A percentile compares a stretch with the other conserved stretches of the same genome.
Conservation (phyloP, 2,888 invertebrate genomes). For the Micoletzkya japonica region DNA sequence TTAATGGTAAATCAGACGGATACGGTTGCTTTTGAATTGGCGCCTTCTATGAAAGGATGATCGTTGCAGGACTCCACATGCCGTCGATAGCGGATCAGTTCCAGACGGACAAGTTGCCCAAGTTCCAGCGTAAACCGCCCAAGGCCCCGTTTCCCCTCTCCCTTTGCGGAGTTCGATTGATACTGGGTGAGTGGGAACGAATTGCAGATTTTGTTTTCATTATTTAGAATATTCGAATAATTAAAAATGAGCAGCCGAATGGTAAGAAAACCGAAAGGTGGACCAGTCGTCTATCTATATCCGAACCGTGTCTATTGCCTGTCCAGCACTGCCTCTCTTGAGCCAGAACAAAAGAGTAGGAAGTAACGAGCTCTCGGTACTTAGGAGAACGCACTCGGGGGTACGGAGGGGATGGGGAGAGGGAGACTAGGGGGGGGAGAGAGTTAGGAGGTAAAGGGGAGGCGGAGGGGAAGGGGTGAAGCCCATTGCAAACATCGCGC, state of each 20-base stretch:
- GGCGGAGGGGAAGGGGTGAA: no score
- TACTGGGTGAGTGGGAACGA: not conserved
- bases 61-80: slow-evolving; percentile 17
- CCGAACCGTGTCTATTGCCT: no score
- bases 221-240: not conserved
- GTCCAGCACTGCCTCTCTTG: no score
- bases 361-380: not conserved
- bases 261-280: not conserved
- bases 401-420: not conserved
- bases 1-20: no score
- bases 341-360: not conserved
- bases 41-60: no score
- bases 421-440: not conserved
- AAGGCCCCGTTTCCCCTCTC: slow-evolving; percentile 9
- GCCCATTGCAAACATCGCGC: no score
- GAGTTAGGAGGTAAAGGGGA: not conserved
- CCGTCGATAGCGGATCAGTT: slow-evolving; percentile 25
- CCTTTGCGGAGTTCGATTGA: slow-evolving; percentile 5
- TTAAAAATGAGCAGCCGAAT: not conserved
- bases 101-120: slow-evolving; percentile 23
- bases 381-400: not conserved
- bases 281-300: no score
- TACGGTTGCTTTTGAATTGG: no score
- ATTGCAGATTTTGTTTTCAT: not conserved
- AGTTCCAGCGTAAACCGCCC: slow-evolving; percentile 15